Percentiles rank a stretch among this genome's conserved stretches.
These are phyloP conservation scores for Tigriopus japonicus DNA, from an alignment of 1,140 invertebrate species.

Conservation along the genomic window DNA sequence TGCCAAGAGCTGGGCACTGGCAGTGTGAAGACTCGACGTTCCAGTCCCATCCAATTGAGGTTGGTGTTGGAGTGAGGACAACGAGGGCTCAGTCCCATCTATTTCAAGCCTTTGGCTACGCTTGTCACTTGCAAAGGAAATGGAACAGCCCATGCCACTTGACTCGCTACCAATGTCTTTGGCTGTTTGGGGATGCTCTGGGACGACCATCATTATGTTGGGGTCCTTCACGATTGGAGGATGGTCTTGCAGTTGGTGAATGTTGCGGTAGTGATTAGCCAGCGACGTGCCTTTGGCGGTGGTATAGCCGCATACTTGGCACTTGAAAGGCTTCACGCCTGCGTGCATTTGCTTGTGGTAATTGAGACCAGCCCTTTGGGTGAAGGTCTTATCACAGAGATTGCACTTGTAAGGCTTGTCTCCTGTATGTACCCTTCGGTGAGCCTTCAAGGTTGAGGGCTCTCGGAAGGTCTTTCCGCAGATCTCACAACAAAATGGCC, in stretches of 20 bases:
- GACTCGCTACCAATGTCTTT: no score
- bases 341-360: conserved; percentile 68
- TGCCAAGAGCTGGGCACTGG: no score
- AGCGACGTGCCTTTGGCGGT: not conserved
- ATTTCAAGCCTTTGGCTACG: no score
- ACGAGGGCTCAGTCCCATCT: no score
- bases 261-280: conserved; percentile 1
- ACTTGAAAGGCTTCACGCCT: conserved; percentile 56
- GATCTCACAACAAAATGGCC: conserved; percentile 63
- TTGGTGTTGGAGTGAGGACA: no score
- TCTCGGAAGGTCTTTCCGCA: conserved; percentile 82
- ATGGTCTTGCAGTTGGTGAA: not conserved
- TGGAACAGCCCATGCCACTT: no score
- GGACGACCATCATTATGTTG: not conserved
- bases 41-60: no score
- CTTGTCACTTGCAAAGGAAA: no score
- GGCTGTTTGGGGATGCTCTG: not conserved
- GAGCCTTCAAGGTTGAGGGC: conserved; percentile 74
- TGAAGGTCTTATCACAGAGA: conserved; percentile 66
- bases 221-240: not conserved
- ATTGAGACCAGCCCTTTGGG: conserved; percentile 63
- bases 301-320: conserved; percentile 46
- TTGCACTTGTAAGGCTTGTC: conserved; percentile 71
- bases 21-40: no score
- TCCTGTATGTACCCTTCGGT: conserved; percentile 70